Conservation (phyloP, 2,113 vertebrate genomes). For the Anoura caudifer region DNA sequence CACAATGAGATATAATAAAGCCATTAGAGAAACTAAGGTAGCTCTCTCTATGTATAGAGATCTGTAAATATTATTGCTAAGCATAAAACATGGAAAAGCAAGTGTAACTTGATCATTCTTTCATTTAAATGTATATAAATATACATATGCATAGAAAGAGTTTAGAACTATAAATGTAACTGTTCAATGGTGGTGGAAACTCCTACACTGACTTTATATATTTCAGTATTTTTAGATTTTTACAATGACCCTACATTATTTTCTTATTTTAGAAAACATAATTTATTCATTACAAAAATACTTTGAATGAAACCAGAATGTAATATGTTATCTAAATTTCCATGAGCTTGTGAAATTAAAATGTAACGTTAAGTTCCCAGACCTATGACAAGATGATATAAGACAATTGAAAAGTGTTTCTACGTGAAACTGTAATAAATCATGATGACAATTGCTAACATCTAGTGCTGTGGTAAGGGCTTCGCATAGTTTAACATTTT, state of each 20-base stretch:
- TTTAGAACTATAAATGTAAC: background rate
- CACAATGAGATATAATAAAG: background rate
- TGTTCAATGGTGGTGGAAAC: background rate
- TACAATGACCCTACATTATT: background rate
- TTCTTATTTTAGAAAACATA: constrained; percentile 11
- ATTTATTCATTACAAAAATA: constrained; percentile 6
- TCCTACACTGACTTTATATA: background rate
- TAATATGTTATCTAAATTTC: background rate
- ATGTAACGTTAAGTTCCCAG: background rate
- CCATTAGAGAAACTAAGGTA: background rate
- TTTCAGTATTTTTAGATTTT: background rate
- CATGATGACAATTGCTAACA: background rate
- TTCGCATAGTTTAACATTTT: background rate
- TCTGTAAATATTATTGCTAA: background rate
- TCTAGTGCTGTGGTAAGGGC: background rate
- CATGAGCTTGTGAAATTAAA: constrained; percentile 4
- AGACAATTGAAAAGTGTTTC: background rate
- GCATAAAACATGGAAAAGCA: background rate
- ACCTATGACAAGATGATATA: background rate
- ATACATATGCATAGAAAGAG: background rate
- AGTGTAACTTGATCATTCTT: background rate
- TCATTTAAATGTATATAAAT: background rate
- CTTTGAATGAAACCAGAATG: background rate
- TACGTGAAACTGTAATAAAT: background rate
- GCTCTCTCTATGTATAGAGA: background rate